These are phyloP conservation scores for Panulirus ornatus DNA, from an alignment of 1,140 invertebrate species.

Conservation along the genomic window DNA sequence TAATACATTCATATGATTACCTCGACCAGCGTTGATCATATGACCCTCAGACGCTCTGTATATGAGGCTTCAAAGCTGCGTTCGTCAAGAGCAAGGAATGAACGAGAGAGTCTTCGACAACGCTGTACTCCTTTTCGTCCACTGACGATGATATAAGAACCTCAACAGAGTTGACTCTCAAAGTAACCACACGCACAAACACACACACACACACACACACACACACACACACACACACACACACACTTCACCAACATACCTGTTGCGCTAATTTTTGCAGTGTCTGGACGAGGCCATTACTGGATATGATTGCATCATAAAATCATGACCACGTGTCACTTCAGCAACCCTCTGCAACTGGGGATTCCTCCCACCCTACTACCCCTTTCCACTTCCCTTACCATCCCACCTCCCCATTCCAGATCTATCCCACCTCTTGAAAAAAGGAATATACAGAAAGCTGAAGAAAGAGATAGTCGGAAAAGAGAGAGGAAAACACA, in stretches of 20 bases:
- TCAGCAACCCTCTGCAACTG: conserved; percentile 11
- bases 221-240: conserved; percentile 55
- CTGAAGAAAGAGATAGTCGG: no score
- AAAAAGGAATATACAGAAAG: no score
- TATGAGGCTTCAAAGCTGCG: no score
- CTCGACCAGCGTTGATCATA: no score
- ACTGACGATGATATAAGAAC: no score
- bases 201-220: conserved; percentile 48
- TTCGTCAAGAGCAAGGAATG: no score
- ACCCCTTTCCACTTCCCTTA: background rate
- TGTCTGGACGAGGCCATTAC: conserved; percentile 51
- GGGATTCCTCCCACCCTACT: background rate
- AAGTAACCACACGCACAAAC: conserved; percentile 25
- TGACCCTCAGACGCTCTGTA: no score
- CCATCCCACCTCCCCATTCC: background rate
- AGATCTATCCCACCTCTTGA: background rate
- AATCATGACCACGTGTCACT: conserved; percentile 66
- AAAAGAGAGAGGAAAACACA: no score
- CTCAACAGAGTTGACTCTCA: no score
- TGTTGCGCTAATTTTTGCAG: conserved; percentile 72
- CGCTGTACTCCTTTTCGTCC: no score
- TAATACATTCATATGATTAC: no score
- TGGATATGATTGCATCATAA: conserved; percentile 71
- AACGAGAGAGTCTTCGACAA: no score
- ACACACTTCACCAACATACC: conserved; percentile 44